Conservation (phyloP, 2,113 vertebrate genomes). For the crab-eating macaque (Macaca fascicularis) region DNA sequence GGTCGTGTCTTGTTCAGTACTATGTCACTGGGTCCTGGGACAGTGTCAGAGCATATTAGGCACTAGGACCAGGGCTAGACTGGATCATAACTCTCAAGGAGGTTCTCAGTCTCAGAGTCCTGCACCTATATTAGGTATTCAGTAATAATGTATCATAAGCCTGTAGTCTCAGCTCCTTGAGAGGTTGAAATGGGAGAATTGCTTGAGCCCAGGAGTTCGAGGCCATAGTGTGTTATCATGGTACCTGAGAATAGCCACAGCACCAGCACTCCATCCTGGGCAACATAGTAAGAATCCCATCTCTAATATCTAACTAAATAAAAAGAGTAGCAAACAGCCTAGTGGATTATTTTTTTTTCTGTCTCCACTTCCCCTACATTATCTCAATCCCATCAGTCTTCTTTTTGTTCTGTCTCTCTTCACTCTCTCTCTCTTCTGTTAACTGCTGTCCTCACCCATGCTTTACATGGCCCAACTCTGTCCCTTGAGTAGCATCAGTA, state of each 20-base stretch:
- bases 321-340: neutral
- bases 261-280: neutral
- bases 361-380: accelerated
- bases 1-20: neutral
- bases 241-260: neutral
- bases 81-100: too few relatives aligned
- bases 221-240: neutral
- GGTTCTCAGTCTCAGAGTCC: accelerated
- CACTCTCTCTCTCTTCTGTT: neutral
- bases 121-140: accelerated
- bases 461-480: neutral
- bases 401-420: neutral
- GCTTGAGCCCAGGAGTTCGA: neutral
- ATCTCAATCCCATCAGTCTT: neutral
- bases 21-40: neutral
- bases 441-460: neutral
- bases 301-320: neutral
- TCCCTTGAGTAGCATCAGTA: neutral
- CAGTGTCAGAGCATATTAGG: accelerated
- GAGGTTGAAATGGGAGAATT: neutral
- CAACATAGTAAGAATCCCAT: neutral
- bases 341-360: neutral
- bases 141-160: neutral
- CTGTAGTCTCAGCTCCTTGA: neutral
- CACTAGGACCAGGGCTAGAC: too few relatives aligned